phyloP scores from a whole-genome alignment of 1,140 invertebrate species.

The Bombus soroeensis region DNA sequence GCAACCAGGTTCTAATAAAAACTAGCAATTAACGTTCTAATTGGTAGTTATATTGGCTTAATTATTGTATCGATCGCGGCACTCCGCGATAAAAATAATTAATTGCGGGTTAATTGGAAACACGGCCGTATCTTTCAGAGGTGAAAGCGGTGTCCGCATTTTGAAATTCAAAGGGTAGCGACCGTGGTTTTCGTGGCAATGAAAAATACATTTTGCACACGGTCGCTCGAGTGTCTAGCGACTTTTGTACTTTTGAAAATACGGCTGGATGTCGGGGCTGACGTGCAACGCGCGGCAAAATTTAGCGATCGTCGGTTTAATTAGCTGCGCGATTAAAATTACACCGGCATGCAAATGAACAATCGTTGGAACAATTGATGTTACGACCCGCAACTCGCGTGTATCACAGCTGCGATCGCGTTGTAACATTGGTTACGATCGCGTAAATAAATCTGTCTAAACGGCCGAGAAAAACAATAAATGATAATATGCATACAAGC shows the following conservation, averaged over 20 bases:
- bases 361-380: slow-evolving; percentile 12
- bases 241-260: neutral
- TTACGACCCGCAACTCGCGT: neutral
- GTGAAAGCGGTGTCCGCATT: neutral
- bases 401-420: slow-evolving; percentile 2
- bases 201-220: neutral
- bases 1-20: slow-evolving; percentile 9
- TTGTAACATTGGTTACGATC: neutral
- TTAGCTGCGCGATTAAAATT: slow-evolving; percentile 35
- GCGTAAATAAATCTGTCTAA: neutral
- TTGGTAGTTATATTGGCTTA: slow-evolving; percentile 4
- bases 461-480: neutral
- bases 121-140: neutral
- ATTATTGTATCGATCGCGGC: slow-evolving; percentile 1
- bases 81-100: neutral
- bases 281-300: neutral
- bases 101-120: slow-evolving; percentile 7
- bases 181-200: neutral
- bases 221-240: too few species aligned
- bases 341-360: slow-evolving; percentile 24
- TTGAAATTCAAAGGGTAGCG: neutral
- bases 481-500: neutral
- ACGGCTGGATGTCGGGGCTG: neutral
- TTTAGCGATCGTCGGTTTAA: slow-evolving; percentile 19
- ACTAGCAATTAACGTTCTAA: slow-evolving; percentile 31